These are phyloP conservation scores for Biston betularia DNA, from an alignment of 2,888 invertebrate species.

Conservation along the genomic window DNA sequence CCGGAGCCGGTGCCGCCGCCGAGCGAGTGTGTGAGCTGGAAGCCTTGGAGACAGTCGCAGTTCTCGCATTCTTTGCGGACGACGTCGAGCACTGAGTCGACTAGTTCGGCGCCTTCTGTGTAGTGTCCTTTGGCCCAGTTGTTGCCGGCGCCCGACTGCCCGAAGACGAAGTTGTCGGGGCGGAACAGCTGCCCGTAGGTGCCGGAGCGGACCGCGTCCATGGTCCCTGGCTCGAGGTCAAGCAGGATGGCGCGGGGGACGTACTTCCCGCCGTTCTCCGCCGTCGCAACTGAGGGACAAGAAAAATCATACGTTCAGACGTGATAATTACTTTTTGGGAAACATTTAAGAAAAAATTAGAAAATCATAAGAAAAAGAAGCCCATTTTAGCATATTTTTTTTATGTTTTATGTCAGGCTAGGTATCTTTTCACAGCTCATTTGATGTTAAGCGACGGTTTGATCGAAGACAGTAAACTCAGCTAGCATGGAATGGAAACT, in stretches of 20 bases:
- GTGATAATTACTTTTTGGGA: background rate
- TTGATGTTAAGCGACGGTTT: too few relatives aligned
- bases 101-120: constrained; percentile 95
- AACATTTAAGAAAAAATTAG: background rate
- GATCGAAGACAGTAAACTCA: too few relatives aligned
- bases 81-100: constrained; percentile 94
- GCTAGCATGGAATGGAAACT: too few relatives aligned
- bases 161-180: constrained; percentile 98
- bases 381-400: too few relatives aligned
- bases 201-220: constrained; percentile 96
- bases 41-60: constrained; percentile 96
- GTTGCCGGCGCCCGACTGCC: constrained; percentile 93
- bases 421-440: too few relatives aligned
- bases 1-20: constrained; percentile 84
- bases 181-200: constrained; percentile 95
- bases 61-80: constrained; percentile 95
- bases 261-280: constrained; percentile 95
- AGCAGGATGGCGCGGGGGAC: constrained; percentile 97
- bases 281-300: constrained; percentile 91
- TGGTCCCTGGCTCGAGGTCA: constrained; percentile 98
- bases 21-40: constrained; percentile 93
- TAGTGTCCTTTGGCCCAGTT: constrained; percentile 97
- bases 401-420: too few relatives aligned
- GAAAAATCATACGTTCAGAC: constrained; percentile 24
- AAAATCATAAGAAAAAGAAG: too few relatives aligned